A percentile compares a stretch with the other conserved stretches of the same genome.
These are phyloP conservation scores for Gobiocypris rarus DNA, from an alignment of 2,113 vertebrate genomes.

Conservation along the genomic window DNA sequence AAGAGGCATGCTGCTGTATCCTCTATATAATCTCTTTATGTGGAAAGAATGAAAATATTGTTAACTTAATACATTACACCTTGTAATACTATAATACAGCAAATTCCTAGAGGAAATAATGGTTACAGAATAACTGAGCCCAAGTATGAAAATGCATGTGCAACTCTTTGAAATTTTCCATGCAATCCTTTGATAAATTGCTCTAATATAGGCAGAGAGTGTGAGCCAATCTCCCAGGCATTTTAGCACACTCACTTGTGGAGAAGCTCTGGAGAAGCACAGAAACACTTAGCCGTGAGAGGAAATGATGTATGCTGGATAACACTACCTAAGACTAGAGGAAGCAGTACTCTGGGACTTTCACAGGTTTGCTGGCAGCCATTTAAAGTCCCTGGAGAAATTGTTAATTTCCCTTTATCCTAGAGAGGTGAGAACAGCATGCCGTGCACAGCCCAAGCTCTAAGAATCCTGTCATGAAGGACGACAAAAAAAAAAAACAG, in stretches of 20 bases:
- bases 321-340: constrained; percentile 23
- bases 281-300: constrained; percentile 28
- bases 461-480: not conserved
- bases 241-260: constrained; percentile 19
- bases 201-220: constrained; percentile 17
- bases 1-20: not conserved
- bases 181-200: constrained; percentile 10
- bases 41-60: not conserved
- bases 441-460: not conserved
- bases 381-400: constrained; percentile 29
- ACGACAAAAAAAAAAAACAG: not conserved
- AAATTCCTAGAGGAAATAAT: constrained; percentile 4
- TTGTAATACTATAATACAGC: not conserved
- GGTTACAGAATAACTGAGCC: not conserved
- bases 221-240: constrained; percentile 17
- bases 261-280: constrained; percentile 14
- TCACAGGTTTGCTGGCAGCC: constrained; percentile 26
- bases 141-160: not conserved
- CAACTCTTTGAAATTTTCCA: not conserved
- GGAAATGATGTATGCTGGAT: constrained; percentile 28
- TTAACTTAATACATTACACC: not conserved
- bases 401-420: constrained; percentile 16
- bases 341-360: not conserved
- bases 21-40: not conserved
- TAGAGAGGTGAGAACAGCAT: constrained; percentile 13